Evolutionary conservation across 1,140 invertebrate genomes (phyloP), one percentile per base, ranked within the genome.

Genomic region (Fragariocoptes setiger): DNA sequence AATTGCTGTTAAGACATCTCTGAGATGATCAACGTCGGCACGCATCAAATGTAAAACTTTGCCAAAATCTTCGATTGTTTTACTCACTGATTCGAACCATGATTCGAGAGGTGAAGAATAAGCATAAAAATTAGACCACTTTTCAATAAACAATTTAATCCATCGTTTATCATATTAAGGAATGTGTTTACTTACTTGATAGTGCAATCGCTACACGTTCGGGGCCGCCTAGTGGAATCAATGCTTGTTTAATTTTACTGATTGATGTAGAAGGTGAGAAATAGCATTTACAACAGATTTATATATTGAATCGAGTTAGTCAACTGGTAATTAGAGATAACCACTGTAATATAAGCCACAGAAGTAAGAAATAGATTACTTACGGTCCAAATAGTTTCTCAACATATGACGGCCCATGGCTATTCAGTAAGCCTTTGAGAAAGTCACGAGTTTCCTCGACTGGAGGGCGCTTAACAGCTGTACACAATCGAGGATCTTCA

Each of bases 401-500:
- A 51, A 90, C 62, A 55, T 88, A 92, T 62, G 90, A 86, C 45
- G 82, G 79, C 47, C 83, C 83, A 58, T 92, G 83, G 44, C 78
- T 83, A 16, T 76, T 74, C 43, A 90, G 60, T 43, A 92, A 63
- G 5, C 78, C 83, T 53, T 88, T 78, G 41, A 90, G 60, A 59
- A 92, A 90, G 46, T 77, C 82, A 19, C 78, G 76, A 3, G 82
- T 92, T 56, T 92, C 83, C 57, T 88, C 80, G 8, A 90, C 80
- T 21, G 83, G 83, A 47, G 83, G 83, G 52, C 83, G 65, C 61
- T 65, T 53, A 83, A 77, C 78, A 58, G 82, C 83, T 45, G 80
- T 86, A 59, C 83, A 92, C 16, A 92, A 69, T 52, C 76, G 66
- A 39, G 75, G 72, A 56, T 88, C 79, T 56, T 74, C 71, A 49